Evolutionary conservation across 1,140 invertebrate genomes (phyloP), one percentile per base, ranked within the genome.

Genomic region (Mercenaria mercenaria): DNA sequence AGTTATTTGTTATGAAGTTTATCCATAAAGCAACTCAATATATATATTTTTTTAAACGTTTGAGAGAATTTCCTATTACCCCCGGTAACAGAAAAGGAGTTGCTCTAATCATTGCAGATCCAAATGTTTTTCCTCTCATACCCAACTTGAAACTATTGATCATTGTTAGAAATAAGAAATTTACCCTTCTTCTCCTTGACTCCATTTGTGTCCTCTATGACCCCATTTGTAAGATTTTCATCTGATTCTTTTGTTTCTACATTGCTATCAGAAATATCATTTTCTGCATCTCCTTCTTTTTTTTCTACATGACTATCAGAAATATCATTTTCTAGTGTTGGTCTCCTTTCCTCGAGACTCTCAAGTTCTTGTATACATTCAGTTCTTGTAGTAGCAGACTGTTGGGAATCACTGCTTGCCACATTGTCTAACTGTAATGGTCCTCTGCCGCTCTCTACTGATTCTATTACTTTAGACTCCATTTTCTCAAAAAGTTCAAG

Each of bases 401-500:
- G n/a, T 4, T 26, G 2, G 0, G 29, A 26, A 20, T 15, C 32
- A n/a, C 34, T 20, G 56, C 13, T 79, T 32, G 11, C 29, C 2
- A 59, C 50, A 29, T 26, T 20, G 20, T 32, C 29, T 20, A 79
- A 39, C 29, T 37, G n/a, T 52, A 79, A 47, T 23, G 61, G 82
- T 34, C 67, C 67, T 43, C 67, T 50, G 1, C 32, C 67, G 50
- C 34, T 37, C 47, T 85, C 82, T 3, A 74, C 32, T 13, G 82
- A 72, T 37, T 85, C 82, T 26, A 72, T 52, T 47, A 74, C 56
- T 85, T 72, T 85, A 26, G 37, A 39, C 32, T 85, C 64, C 64
- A 85, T 72, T 74, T 85, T 85, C 26, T 74, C 64, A 69, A 72
- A 85, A 8, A 85, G 64, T 67, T 85, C 64, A 50, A 72, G n/a